A percentile compares a stretch with the other conserved stretches of the same genome.
Conservation (phyloP, 2,888 invertebrate species). For the Gortyna flavago region DNA sequence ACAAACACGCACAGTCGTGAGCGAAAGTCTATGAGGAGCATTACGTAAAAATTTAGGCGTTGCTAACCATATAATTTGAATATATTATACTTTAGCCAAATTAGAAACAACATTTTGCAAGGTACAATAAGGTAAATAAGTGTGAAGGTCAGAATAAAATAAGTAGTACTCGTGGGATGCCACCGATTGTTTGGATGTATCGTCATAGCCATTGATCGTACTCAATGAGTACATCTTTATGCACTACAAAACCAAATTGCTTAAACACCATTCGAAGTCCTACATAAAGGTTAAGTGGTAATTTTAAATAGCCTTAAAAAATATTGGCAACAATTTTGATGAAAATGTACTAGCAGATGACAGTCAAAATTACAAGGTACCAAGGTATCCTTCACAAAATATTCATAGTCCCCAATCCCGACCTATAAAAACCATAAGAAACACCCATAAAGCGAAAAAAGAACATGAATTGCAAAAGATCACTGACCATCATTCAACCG, state of each 20-base stretch:
- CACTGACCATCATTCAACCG: conserved; percentile 56
- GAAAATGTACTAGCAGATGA: neutral
- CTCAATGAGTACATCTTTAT: conserved; percentile 7
- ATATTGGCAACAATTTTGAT: neutral
- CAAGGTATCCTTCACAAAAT: neutral
- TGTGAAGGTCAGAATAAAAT: conserved; percentile 44
- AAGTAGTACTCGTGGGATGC: conserved; percentile 24
- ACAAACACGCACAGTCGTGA: conserved; percentile 81
- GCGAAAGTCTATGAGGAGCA: conserved; percentile 77
- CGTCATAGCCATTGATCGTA: conserved; percentile 35
- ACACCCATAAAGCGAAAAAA: conserved; percentile 59
- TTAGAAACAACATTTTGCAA: conserved; percentile 48
- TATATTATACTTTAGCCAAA: conserved; percentile 55
- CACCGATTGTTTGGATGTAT: conserved; percentile 21
- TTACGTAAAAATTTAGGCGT: conserved; percentile 75
- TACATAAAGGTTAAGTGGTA: neutral
- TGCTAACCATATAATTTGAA: conserved; percentile 63
- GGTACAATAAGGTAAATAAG: conserved; percentile 37
- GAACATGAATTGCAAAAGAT: conserved; percentile 61
- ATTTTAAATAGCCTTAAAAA: conserved; percentile 1
- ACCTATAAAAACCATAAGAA: conserved; percentile 29
- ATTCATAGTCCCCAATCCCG: neutral
- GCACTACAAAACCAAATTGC: conserved; percentile 15
- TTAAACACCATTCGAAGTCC: conserved; percentile 1
- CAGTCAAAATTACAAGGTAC: neutral